Base-by-base conservation (phyloP, 2,113 vertebrate genomes). In the Prionailurus viverrinus region DNA sequence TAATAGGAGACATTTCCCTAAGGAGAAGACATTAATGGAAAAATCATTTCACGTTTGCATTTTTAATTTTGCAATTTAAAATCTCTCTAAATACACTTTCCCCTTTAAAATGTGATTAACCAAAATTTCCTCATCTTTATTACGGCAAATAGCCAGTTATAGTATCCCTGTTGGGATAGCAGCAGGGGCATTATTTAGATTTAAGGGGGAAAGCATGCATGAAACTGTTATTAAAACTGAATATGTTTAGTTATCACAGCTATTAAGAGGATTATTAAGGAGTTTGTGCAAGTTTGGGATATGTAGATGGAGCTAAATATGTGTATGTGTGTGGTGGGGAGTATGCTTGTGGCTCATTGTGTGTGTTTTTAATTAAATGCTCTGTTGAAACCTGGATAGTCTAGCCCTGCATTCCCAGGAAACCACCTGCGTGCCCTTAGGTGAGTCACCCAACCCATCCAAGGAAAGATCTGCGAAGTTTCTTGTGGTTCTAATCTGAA, bases 11-110 rank as follows among this genome's bases (percentile, higher is more conserved):
- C 14, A 53, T 83, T 91, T 78, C 93, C 81, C 91, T 1, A 58
- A 91, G 55, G 82, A 85, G 69, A 74, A 73, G 73, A 69, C 55
- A n/a, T 91, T 94, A 81, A 91, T 87, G 91, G 85, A 27, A 95
- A 96, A 97, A 89, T 61, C n/a, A 81, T 87, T 89, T 79, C 81
- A 76, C 0, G 2, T 80, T 45, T 89, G 78, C 25, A 53, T 86
- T 97, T 94, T 97, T 91, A 98, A 94, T 97, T 96, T 92, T 95
- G 86, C 93, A 91, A 95, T 92, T 97, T 93, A 95, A 97, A 95
- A 97, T 95, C 82, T 91, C 92, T 94, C 90, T 95, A 89, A 97
- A 96, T 83, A 95, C 11, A 97, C 74, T 83, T 96, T 80, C 55
- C 58, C 86, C 73, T 93, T 98, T 95, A 96, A 97, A 83, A 89